Percentiles rank a stretch among this genome's conserved stretches.
Conservation (phyloP, 2,888 invertebrate genomes). For the Lasioglossum zephyrum region DNA sequence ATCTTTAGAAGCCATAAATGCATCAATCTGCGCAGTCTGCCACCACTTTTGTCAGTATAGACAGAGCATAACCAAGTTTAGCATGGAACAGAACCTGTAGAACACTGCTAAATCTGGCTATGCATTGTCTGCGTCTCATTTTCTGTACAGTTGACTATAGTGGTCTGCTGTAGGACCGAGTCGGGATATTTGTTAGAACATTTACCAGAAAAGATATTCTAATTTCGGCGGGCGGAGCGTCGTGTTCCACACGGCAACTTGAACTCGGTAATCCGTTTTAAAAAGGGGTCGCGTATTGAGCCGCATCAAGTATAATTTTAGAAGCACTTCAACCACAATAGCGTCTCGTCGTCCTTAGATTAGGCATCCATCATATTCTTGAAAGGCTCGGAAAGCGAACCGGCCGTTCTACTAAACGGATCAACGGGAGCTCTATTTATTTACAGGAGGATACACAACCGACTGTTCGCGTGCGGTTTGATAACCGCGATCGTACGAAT, state of each 20-base stretch:
- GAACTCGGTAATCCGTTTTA: background rate
- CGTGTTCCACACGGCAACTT: background rate
- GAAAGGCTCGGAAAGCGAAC: background rate
- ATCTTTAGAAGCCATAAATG: too few species aligned
- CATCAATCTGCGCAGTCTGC: too few species aligned
- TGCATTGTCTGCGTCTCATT: too few species aligned
- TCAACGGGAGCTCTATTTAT: slow-evolving; percentile 28
- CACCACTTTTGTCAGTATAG: too few species aligned
- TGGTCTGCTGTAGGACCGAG: too few species aligned
- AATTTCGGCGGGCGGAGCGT: background rate
- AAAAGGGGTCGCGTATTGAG: background rate
- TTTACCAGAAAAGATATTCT: background rate
- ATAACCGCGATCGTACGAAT: slow-evolving; percentile 45
- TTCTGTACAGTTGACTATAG: too few species aligned
- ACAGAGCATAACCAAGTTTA: too few species aligned
- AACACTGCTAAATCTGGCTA: too few species aligned
- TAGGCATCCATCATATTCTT: background rate
- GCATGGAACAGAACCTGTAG: too few species aligned
- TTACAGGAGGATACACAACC: background rate
- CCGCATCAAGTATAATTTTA: slow-evolving; percentile 17
- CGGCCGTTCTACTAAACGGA: background rate
- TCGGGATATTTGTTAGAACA: background rate
- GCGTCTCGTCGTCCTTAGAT: slow-evolving; percentile 22
- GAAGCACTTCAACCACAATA: slow-evolving; percentile 22
- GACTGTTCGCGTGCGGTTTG: slow-evolving; percentile 25